Evolutionary conservation across 2,797 vertebrate genomes (phyloP).

Genomic region (Acrossocheilus fasciatus): DNA sequence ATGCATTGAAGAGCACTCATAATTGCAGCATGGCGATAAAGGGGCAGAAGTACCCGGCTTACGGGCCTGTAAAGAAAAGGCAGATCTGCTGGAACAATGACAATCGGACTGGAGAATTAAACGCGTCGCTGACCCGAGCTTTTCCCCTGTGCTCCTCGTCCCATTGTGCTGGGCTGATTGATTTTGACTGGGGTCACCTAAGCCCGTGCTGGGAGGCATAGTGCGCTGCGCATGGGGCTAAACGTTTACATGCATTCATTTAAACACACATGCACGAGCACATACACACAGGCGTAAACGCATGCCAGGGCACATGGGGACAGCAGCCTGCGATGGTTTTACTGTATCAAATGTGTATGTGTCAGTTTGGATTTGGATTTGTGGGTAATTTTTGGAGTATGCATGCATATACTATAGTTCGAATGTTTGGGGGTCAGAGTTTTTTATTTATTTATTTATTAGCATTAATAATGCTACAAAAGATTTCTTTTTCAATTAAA

Average conservation of each 20-base stretch:
- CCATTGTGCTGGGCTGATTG: conserved; percentile 77
- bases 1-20: conserved; percentile 77
- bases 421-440: background rate
- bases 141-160: conserved; percentile 69
- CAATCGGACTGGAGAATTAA: conserved; percentile 72
- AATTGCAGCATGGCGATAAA: conserved; percentile 70
- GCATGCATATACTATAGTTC: background rate
- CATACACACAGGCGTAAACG: background rate
- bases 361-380: conserved; percentile 20
- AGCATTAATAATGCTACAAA: background rate
- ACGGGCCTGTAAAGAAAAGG: conserved; percentile 62
- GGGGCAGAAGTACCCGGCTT: conserved; percentile 70
- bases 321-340: background rate
- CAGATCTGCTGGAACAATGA: conserved; percentile 70
- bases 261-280: conserved; percentile 61
- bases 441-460: too few relatives aligned
- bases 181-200: conserved; percentile 80
- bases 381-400: background rate
- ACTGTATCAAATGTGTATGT: background rate
- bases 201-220: conserved; percentile 71
- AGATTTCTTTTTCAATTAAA: background rate
- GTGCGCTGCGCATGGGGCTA: conserved; percentile 71
- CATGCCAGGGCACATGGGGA: background rate
- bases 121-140: conserved; percentile 69
- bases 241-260: conserved; percentile 82